Base-by-base conservation (phyloP, 2,888 invertebrate genomes). In the Epinotia demarniana region DNA sequence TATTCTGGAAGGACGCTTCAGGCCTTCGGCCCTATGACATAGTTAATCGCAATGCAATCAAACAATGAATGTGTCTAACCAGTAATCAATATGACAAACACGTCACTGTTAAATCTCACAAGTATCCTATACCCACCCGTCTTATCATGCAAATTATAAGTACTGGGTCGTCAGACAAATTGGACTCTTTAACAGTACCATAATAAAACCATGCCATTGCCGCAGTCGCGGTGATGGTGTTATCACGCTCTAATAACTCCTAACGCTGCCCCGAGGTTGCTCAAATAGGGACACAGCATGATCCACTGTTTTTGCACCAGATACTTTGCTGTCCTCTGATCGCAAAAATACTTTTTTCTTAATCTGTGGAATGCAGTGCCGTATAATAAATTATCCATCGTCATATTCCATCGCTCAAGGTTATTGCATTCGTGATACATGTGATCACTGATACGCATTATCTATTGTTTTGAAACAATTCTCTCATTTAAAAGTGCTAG, bases 301-400 rank as follows among this genome's bases (percentile, higher is more conserved):
- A 64, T 60, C 70, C 60, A 72, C 78, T 76, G 77, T 74, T 76
- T 77, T 75, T 70, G 78, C 80, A 78, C 79, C 79, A 74, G 78
- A 75, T 82, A 78, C 71, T 72, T 78, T 74, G 78, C 77, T 63
- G 79, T 83, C 81, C 80, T 81, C 80, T 83, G 84, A 84, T 81
- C 78, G 78, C 57, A 82, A 82, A 60, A 83, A 80, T 80, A 83
- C 81, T 75, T 68, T 77, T 80, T 80, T 78, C 72, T 75, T 89
- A 85, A 85, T 85, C 83, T 85, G 88, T 89, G 92, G 91, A 91
- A 91, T 92, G 91, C 87, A 86, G 88, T 86, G 85, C 85, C 82
- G 61, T 69, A 69, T 74, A 69, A 74, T 23, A 60, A 73, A 73
- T 18, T 57, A 46, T 64, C 58, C 49, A 53, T 70, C 64, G 23